Base-by-base conservation (phyloP, 2,113 vertebrate genomes). In the Colossoma macropomum region DNA sequence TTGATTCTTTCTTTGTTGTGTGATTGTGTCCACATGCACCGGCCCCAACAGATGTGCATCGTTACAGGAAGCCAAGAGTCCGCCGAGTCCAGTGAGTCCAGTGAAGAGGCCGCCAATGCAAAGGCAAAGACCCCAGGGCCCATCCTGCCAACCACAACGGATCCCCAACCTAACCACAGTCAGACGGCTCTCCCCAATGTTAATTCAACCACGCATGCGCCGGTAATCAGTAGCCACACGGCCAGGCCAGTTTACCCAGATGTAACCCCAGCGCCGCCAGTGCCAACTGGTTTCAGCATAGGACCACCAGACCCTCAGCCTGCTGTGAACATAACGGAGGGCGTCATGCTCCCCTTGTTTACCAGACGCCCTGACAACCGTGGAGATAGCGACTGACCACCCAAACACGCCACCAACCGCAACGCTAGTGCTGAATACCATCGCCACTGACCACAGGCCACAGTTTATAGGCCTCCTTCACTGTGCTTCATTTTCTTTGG, bases 1-100 rank as follows among this genome's bases (percentile, higher is more conserved):
- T 45, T 45, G 4, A 6, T 10, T 45, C 41, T 45, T 45, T 10
- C 10, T 10, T 10, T 45, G 41, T 10, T 45, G 41, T 45, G 41
- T 45, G 41, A 10, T 45, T 85, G 6, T 45, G 28, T 77, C 65
- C n/a, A 23, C 32, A 72, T 23, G 21, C 60, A 4, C 21, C 60
- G 4, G 41, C 17, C 5, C 30, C 27, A 74, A 65, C 77, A 45
- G n/a, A 8, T 50, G 48, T 50, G 48, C 13, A 8, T 8, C 48
- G 13, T 13, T 15, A 50, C 13, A 1, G 85, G 83, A 4, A 75
- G 10, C 7, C 88, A 79, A 19, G 72, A 87, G 68, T 86, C 88
- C 27, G 86, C 83, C 6, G 89, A 93, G 15, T 90, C 90, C 25
- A 75, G 0, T 3, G 86, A 91, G 65, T 50, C 83, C 0, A 68